Percentiles rank a stretch among this genome's conserved stretches.
Conservation (phyloP, 2,797 vertebrate genomes). For the Natrix natrix region DNA sequence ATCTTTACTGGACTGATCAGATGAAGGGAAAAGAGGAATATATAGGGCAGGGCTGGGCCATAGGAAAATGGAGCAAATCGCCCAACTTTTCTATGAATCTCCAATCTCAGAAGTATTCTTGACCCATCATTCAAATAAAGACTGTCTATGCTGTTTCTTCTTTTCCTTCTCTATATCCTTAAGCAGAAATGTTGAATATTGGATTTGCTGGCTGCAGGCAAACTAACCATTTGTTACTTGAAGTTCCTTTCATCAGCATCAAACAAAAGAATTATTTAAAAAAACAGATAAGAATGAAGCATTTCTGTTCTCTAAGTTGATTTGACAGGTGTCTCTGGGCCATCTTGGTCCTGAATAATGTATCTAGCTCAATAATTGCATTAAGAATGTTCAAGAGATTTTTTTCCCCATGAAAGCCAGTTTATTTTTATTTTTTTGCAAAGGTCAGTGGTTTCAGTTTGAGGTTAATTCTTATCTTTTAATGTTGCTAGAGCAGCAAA, state of each 20-base stretch:
- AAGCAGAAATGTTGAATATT: neutral
- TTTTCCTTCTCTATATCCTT: neutral
- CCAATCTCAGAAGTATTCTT: neutral
- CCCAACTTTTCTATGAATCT: neutral
- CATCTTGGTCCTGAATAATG: neutral
- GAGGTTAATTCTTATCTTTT: neutral
- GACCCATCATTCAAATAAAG: neutral
- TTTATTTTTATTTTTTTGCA: neutral
- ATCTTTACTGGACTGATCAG: neutral
- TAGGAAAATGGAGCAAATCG: neutral
- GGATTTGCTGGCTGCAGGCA: neutral
- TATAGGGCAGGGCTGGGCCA: neutral
- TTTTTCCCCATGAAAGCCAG: neutral
- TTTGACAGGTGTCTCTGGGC: neutral
- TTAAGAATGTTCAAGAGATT: neutral
- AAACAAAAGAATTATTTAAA: neutral
- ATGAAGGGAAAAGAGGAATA: neutral
- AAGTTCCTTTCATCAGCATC: neutral
- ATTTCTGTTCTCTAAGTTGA: neutral
- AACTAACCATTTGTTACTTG: neutral
- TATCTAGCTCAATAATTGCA: neutral
- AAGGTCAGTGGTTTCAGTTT: neutral
- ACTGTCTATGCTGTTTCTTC: neutral
- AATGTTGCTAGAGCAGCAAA: neutral
- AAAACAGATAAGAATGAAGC: neutral